Base-by-base conservation (phyloP, 1,140 invertebrate genomes). In the Macrobrachium nipponense region DNA sequence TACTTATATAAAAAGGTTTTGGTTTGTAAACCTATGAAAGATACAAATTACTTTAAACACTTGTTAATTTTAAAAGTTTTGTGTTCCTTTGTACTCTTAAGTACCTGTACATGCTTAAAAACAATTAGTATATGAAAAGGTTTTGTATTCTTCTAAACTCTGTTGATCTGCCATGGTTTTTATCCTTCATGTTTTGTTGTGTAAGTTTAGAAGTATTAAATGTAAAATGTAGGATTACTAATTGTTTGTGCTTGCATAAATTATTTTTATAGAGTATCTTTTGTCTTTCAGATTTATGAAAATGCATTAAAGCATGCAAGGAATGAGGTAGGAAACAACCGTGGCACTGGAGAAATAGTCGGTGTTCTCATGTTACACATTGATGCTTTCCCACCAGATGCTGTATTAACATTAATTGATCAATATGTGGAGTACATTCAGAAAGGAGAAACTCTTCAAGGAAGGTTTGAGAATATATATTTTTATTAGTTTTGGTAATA, bases 351-450 rank as follows among this genome's bases (percentile, higher is more conserved):
- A 20, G 75, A 86, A 64, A 18, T 88, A 51, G 62, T 78, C 14
- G 87, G 82, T 3, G 87, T 86, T 14, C 64, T 88, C 43, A 85
- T 88, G 82, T 44, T 81, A 3, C 87, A 86, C 61, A 73, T 86
- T 11, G 87, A 86, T 23, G 43, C 44, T 51, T 88, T 88, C 62
- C 87, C 87, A 14, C 44, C 78, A 59, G 59, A 85, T 23, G 68
- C 75, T 23, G 20, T 88, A 15, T 44, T 86, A 10, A 60, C 60
- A 0, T 64, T 88, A 23, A 78, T 86, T 58, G 64, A 86, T 18
- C 78, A 82, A 18, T 88, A 82, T 80, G 51, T 88, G 20, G 83
- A 86, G 7, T 72, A 66, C 23, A 78, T 86, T 15, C 43, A 70
- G 14, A 36, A 64, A 18, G 87, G 87, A 11, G 60, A 75, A 14